Percentiles rank a stretch among this genome's conserved stretches.
Evolutionary conservation across 1,140 invertebrate genomes (phyloP).

Genomic region (Riptortus pedestris): DNA sequence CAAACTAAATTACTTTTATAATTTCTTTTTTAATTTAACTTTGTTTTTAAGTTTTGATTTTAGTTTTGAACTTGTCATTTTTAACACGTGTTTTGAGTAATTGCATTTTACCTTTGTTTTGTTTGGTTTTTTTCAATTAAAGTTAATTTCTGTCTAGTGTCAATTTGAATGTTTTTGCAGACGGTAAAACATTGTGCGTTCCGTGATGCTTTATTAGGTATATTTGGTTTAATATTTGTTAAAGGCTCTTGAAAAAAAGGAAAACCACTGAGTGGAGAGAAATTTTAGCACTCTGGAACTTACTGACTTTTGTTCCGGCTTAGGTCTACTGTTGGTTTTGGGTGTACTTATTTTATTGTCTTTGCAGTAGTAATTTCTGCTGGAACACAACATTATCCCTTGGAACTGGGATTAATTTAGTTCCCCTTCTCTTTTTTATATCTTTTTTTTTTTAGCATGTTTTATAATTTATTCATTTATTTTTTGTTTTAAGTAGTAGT

Average conservation of each 20-base stretch:
- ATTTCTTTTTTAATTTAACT: background rate
- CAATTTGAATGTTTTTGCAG: too few relatives aligned
- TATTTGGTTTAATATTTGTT: background rate
- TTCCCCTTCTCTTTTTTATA: background rate
- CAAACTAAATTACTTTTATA: background rate
- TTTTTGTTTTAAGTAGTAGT: too few relatives aligned
- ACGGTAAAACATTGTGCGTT: background rate
- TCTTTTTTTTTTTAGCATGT: background rate
- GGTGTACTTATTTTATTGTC: background rate
- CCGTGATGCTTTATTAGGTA: too few relatives aligned
- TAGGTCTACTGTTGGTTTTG: background rate
- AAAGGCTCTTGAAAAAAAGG: background rate
- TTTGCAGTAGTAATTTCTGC: background rate
- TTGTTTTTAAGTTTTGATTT: background rate
- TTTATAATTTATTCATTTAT: background rate
- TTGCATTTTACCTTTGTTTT: background rate
- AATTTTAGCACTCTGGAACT: background rate
- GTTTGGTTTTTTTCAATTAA: background rate
- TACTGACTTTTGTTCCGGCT: background rate
- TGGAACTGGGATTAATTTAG: background rate
- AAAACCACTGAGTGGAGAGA: background rate
- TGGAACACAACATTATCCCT: background rate
- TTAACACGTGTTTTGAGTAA: background rate
- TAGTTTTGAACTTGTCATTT: background rate
- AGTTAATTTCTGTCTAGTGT: too few relatives aligned